These are phyloP conservation scores for Osmoderma eremita DNA, from an alignment of 2,888 invertebrate species.

Conservation along the genomic window DNA sequence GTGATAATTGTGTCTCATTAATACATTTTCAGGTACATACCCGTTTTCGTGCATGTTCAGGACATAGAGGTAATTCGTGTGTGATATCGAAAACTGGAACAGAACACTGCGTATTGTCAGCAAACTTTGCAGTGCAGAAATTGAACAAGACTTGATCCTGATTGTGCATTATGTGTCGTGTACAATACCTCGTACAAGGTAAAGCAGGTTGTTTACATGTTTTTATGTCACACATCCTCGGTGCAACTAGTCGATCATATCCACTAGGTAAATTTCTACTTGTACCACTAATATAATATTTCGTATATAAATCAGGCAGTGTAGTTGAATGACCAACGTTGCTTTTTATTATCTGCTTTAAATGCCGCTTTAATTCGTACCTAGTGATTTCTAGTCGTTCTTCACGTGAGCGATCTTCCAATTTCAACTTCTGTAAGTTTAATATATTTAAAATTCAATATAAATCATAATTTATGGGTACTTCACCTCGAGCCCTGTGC, in stretches of 20 bases:
- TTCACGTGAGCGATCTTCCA: slow-evolving; percentile 62
- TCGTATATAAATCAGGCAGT: slow-evolving; percentile 46
- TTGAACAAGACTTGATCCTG: slow-evolving; percentile 79
- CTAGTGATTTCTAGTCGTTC: slow-evolving; percentile 62
- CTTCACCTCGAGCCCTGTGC: slow-evolving; percentile 60
- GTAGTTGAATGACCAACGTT: slow-evolving; percentile 63
- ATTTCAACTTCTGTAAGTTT: slow-evolving; percentile 59
- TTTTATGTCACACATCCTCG: slow-evolving; percentile 47
- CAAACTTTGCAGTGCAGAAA: slow-evolving; percentile 82
- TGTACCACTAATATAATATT: slow-evolving; percentile 21
- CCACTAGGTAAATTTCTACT: slow-evolving; percentile 31
- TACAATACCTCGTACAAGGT: slow-evolving; percentile 84
- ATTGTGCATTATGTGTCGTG: slow-evolving; percentile 85
- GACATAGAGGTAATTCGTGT: slow-evolving; percentile 85
- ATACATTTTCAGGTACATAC: slow-evolving; percentile 65
- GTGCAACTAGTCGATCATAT: slow-evolving; percentile 49
- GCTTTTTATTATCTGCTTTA: slow-evolving; percentile 60
- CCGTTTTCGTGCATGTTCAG: slow-evolving; percentile 85
- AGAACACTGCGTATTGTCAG: slow-evolving; percentile 82
- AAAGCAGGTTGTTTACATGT: slow-evolving; percentile 67
- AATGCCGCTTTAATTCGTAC: slow-evolving; percentile 60
- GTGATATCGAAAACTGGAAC: slow-evolving; percentile 81
- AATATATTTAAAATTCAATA: background rate
- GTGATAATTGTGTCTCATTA: no score
- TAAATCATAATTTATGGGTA: background rate